Conservation (phyloP, 2,888 invertebrate species). For the Chrysomela aeneicollis region DNA sequence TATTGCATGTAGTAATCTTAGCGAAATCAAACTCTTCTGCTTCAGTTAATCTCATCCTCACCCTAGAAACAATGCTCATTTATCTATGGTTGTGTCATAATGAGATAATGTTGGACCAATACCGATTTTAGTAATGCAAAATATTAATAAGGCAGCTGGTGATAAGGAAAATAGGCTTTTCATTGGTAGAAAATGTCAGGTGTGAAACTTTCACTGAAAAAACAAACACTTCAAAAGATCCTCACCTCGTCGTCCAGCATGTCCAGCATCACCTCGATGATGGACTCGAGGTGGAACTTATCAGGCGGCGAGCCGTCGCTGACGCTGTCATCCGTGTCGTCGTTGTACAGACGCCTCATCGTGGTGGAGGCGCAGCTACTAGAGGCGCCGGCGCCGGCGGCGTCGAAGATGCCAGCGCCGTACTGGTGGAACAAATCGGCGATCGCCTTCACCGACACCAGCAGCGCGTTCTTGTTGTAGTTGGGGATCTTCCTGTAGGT, state of each 20-base stretch:
- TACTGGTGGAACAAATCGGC: conserved; percentile 41
- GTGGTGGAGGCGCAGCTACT: conserved; percentile 1
- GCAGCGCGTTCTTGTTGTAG: conserved; percentile 37
- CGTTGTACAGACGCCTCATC: conserved; percentile 38
- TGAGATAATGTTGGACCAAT: too few relatives aligned
- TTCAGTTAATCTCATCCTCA: too few relatives aligned
- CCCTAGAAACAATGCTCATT: too few relatives aligned
- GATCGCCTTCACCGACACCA: conserved; percentile 36
- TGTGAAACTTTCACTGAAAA: too few relatives aligned
- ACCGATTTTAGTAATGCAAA: too few relatives aligned
- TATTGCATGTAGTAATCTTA: too few relatives aligned
- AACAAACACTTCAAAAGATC: conserved; percentile 16
- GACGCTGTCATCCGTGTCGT: conserved; percentile 30
- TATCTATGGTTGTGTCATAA: too few relatives aligned
- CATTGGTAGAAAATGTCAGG: too few relatives aligned
- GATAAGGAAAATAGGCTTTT: too few relatives aligned
- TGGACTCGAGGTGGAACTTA: conserved; percentile 35
- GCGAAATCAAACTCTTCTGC: too few relatives aligned
- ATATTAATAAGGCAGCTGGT: too few relatives aligned
- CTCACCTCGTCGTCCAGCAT: conserved; percentile 48
- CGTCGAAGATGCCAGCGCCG: conserved; percentile 36
- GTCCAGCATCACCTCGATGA: conserved; percentile 45
- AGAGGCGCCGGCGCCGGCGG: conserved; percentile 21
- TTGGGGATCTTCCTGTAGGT: conserved; percentile 39
- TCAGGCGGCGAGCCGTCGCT: conserved; percentile 22